Percentiles rank a stretch among this genome's conserved stretches.
phyloP scores from a whole-genome alignment of 1,140 invertebrate genomes.

The Trachymyrmex cornetzi region DNA sequence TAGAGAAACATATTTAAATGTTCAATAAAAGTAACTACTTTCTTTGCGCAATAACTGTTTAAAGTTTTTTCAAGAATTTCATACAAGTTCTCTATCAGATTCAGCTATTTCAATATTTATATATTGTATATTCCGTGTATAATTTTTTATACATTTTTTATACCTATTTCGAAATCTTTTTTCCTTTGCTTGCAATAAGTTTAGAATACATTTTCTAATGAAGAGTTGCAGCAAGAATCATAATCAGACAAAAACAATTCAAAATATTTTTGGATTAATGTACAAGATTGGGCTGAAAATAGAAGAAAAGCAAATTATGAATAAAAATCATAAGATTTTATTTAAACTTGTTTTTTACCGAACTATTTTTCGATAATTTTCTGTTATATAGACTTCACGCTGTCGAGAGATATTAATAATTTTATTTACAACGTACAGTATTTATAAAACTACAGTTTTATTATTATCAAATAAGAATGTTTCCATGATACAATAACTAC shows the following conservation, averaged over 20 bases:
- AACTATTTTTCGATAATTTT: not conserved
- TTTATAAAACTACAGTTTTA: not conserved
- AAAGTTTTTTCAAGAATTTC: not conserved
- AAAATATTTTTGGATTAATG: not conserved
- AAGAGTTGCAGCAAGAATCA: not conserved
- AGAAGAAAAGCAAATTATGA: not conserved
- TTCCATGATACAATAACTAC: not conserved
- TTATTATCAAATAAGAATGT: not conserved
- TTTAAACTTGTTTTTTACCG: not conserved
- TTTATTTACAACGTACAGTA: not conserved
- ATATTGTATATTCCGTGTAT: not conserved
- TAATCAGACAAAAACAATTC: not conserved
- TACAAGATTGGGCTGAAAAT: not conserved
- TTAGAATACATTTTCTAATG: not conserved
- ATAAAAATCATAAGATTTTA: not conserved
- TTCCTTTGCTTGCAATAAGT: not conserved
- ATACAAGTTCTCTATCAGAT: not conserved
- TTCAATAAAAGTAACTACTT: not conserved
- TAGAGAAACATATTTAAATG: not conserved
- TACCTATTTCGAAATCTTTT: not conserved
- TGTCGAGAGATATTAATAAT: not conserved
- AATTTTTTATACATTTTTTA: too few species aligned
- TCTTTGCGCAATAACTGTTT: not conserved
- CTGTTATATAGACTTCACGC: not conserved
- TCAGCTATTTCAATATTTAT: not conserved